These are phyloP conservation scores for Holcopasites calliopsidis DNA, from an alignment of 1,140 invertebrate species.

Conservation along the genomic window DNA sequence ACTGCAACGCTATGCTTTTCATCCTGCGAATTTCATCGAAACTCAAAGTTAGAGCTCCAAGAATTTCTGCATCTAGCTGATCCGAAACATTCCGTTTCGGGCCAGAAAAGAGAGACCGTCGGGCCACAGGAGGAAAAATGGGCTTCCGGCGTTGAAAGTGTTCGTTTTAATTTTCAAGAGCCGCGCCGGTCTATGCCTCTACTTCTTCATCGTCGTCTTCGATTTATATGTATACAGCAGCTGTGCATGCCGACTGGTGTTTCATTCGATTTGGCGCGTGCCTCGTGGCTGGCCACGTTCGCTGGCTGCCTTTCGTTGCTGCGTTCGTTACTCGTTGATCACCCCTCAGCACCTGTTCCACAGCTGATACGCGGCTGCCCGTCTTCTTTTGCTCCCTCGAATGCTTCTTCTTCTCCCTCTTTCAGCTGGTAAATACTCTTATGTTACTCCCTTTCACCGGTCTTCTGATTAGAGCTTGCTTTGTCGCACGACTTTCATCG, in stretches of 20 bases:
- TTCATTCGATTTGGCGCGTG: constrained; percentile 77
- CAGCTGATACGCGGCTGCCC: constrained; percentile 73
- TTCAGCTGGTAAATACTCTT: too few species aligned
- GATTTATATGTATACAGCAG: constrained; percentile 54
- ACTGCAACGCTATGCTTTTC: too few species aligned
- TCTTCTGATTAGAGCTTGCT: not conserved
- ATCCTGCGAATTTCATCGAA: not conserved
- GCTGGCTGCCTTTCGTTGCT: constrained; percentile 49
- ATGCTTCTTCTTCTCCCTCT: constrained; percentile 7
- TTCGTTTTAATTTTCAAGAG: constrained; percentile 72
- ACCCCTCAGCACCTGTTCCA: constrained; percentile 75
- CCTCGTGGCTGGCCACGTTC: constrained; percentile 57
- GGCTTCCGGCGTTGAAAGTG: constrained; percentile 66
- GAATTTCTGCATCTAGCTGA: not conserved
- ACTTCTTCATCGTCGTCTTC: not conserved
- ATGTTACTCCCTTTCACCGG: too few species aligned
- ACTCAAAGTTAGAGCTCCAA: too few species aligned
- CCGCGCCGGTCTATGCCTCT: constrained; percentile 24
- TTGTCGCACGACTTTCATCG: too few species aligned
- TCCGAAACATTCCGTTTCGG: constrained; percentile 24
- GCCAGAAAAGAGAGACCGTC: not conserved
- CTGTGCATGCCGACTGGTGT: constrained; percentile 67
- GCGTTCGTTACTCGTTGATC: constrained; percentile 33
- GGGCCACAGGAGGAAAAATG: constrained; percentile 27
- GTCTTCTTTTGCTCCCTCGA: constrained; percentile 43